These are phyloP conservation scores for Acholoe squamosa DNA, from an alignment of 2,888 invertebrate genomes.

Conservation along the genomic window DNA sequence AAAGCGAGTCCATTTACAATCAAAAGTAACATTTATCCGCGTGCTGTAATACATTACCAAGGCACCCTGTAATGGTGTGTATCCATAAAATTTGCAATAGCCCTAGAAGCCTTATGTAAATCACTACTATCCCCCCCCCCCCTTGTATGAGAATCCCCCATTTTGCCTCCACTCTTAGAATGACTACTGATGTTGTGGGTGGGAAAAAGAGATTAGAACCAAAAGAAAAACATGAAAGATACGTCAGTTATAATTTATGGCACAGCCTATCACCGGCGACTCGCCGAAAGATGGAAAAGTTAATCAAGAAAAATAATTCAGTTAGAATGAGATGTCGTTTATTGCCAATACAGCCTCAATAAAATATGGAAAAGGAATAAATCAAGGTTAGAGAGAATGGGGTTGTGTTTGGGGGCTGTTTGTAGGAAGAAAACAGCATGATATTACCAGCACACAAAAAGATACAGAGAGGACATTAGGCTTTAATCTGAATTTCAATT, in stretches of 20 bases:
- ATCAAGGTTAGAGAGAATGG: neutral
- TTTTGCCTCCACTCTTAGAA: neutral
- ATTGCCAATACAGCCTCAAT: conserved; percentile 21
- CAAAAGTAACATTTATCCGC: conserved; percentile 43
- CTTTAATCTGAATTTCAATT: conserved; percentile 44
- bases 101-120: neutral
- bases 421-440: neutral
- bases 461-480: conserved; percentile 23
- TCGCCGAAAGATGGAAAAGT: conserved; percentile 11
- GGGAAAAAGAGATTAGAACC: neutral
- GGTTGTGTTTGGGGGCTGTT: neutral
- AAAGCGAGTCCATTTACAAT: conserved; percentile 46
- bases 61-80: conserved; percentile 8
- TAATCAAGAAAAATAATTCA: conserved; percentile 51
- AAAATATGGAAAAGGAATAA: conserved; percentile 40
- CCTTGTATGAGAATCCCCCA: neutral
- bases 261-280: neutral
- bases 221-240: neutral
- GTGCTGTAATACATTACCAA: conserved; percentile 3
- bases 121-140: neutral
- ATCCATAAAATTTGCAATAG: conserved; percentile 50
- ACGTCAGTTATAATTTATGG: conserved; percentile 19
- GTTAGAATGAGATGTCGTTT: conserved; percentile 48
- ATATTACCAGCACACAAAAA: conserved; percentile 7
- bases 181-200: neutral